These are phyloP conservation scores for Eupelmus urozonus DNA, from an alignment of 2,888 invertebrate species.

Conservation along the genomic window DNA sequence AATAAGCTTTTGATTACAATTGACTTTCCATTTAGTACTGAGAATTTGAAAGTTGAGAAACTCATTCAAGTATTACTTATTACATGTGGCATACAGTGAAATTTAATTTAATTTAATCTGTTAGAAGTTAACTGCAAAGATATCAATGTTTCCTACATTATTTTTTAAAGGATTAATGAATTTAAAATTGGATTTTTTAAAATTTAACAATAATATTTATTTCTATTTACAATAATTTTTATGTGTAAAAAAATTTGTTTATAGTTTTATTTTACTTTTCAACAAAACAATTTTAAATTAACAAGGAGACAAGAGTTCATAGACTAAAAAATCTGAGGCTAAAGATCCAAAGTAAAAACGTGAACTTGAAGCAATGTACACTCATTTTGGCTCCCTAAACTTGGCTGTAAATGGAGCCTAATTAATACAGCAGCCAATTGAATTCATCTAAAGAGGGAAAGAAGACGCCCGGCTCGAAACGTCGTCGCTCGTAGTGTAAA, in stretches of 20 bases:
- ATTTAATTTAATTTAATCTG: not conserved
- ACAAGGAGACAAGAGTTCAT: no score
- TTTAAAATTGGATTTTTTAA: not conserved
- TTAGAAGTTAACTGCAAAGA: not conserved
- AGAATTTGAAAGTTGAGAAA: constrained; percentile 37
- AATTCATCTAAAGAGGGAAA: constrained; percentile 54
- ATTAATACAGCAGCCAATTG: constrained; percentile 57
- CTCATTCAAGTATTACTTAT: constrained; percentile 11
- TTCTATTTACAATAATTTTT: no score
- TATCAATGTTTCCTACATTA: no score
- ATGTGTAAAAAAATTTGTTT: no score
- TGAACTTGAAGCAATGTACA: not conserved
- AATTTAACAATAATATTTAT: no score
- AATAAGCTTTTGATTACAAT: constrained; percentile 17
- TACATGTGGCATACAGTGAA: not conserved
- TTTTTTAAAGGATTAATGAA: not conserved
- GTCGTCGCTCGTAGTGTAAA: constrained; percentile 27
- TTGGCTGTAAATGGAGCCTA: constrained; percentile 55
- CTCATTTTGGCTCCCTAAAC: constrained; percentile 38
- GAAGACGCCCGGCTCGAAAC: constrained; percentile 27
- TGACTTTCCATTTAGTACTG: constrained; percentile 28
- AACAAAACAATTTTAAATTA: no score
- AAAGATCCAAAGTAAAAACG: no score
- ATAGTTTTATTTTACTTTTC: no score
- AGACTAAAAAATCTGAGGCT: no score